These are phyloP conservation scores for Tolmerus cingulatus DNA, from an alignment of 2,888 invertebrate genomes.

Conservation along the genomic window DNA sequence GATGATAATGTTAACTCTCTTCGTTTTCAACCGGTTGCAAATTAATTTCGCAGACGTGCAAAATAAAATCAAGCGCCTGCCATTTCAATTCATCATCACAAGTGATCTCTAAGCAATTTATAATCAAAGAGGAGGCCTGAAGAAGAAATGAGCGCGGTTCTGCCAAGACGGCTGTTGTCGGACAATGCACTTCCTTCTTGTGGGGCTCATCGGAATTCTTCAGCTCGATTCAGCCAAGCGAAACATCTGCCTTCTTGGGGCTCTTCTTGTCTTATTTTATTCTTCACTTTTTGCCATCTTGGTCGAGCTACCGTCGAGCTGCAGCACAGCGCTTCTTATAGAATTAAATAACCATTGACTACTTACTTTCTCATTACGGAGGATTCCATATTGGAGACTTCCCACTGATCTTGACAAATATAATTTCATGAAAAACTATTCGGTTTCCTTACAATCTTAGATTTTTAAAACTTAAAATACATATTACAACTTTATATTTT, in stretches of 20 bases:
- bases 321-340: not conserved
- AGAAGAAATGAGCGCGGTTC: conserved; percentile 20
- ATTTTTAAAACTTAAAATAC: not conserved
- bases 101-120: conserved; percentile 28
- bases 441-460: not conserved
- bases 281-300: not conserved
- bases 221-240: conserved; percentile 22
- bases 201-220: conserved; percentile 25
- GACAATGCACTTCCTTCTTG: conserved; percentile 42
- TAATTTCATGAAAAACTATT: no score
- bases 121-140: not conserved
- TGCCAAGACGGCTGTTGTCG: conserved; percentile 11
- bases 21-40: not conserved
- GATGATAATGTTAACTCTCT: conserved; percentile 5
- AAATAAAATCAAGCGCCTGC: conserved; percentile 16
- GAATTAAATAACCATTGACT: not conserved
- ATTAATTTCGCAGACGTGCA: conserved; percentile 32
- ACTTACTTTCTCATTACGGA: not conserved
- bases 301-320: not conserved
- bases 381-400: not conserved
- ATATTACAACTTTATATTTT: not conserved
- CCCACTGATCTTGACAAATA: not conserved
- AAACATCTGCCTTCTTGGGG: conserved; percentile 22
- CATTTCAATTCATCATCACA: conserved; percentile 34
- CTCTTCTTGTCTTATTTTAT: not conserved